Base-by-base conservation (phyloP, 2,113 vertebrate species). In the Sinocyclocheilus maitianheensis region DNA sequence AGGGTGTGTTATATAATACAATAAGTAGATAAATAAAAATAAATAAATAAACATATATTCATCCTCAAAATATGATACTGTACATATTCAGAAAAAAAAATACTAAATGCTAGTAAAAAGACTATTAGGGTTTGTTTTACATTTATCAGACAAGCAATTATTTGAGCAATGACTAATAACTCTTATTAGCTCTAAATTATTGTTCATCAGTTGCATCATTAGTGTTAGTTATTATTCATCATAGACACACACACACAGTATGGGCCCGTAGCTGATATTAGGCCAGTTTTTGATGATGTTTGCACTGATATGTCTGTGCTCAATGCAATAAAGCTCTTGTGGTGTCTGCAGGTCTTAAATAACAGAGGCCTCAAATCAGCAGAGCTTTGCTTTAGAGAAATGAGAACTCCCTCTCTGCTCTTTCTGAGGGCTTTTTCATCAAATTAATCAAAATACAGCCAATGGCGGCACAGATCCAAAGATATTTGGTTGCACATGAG, bases 391-490 rank as follows among this genome's bases (percentile, higher is more conserved):
- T 82, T 69, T 16, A 34, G 63, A 82, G 80, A 69, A 67, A 6
- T 18, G 18, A 51, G 24, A 20, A 24, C 22, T 43, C 46, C 26
- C 30, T 34, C 16, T n/a, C 16, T 63, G 12, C 18, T 81, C 43
- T 69, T 46, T 69, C 80, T 30, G 46, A 20, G n/a, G 34, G 24
- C 6, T 22, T 82, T 82, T 82, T 69, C 40, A 65, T 46, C 37
- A 48, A 24, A 48, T 48, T 78, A 18, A 71, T 85, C 40, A 53
- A 43, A 85, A 79, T 26, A 71, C 76, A 79, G 84, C 76, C 67
- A 85, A 85, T 86, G 65, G 67, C 67, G 26, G 22, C 16, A 60
- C 10, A 58, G 53, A 74, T 30, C 37, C 65, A 74, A 1, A 72
- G 77, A 55, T 62, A 74, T 86, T 10, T 46, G 11, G 78, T 34